Conservation (phyloP, 2,797 vertebrate species). For the Borostomias antarcticus region DNA sequence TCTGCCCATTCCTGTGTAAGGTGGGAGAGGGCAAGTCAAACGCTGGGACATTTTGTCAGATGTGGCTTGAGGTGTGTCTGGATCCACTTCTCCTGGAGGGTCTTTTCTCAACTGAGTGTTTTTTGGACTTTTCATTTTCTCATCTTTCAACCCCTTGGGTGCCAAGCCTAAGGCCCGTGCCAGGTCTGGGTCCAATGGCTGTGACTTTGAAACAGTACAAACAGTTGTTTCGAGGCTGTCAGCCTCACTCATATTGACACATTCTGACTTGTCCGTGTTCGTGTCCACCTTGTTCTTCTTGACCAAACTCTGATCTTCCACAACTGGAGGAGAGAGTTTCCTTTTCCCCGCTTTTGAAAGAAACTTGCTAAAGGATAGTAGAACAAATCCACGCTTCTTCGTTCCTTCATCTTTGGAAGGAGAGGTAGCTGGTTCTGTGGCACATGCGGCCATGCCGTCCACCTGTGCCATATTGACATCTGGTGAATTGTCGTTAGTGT, state of each 20-base stretch:
- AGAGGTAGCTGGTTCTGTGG: conserved; percentile 16
- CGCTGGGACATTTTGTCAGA: conserved; percentile 35
- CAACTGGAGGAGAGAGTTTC: conserved; percentile 27
- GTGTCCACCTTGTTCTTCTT: conserved; percentile 59
- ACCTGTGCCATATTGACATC: conserved; percentile 13
- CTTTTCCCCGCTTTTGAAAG: conserved; percentile 60
- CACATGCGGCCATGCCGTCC: conserved; percentile 13
- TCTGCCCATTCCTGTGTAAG: conserved; percentile 35
- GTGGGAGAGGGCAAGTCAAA: conserved; percentile 30
- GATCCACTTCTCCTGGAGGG: conserved; percentile 26
- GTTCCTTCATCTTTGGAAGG: conserved; percentile 25
- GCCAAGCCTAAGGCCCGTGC: conserved; percentile 62
- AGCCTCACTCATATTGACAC: conserved; percentile 8
- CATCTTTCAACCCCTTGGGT: conserved; percentile 43
- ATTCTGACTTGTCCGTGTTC: conserved; percentile 16
- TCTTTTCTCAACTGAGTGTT: conserved; percentile 27
- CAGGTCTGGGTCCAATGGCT: conserved; percentile 61
- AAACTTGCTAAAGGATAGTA: conserved; percentile 65
- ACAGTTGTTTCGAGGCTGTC: not conserved
- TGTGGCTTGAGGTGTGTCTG: conserved; percentile 2
- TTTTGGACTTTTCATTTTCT: conserved; percentile 17
- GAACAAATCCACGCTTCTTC: conserved; percentile 44
- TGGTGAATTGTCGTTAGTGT: conserved; percentile 20
- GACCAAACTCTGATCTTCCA: conserved; percentile 20
- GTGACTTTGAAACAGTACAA: conserved; percentile 21